Base-by-base conservation (phyloP, 2,797 vertebrate species). In the Melanotaenia pygmaea region DNA sequence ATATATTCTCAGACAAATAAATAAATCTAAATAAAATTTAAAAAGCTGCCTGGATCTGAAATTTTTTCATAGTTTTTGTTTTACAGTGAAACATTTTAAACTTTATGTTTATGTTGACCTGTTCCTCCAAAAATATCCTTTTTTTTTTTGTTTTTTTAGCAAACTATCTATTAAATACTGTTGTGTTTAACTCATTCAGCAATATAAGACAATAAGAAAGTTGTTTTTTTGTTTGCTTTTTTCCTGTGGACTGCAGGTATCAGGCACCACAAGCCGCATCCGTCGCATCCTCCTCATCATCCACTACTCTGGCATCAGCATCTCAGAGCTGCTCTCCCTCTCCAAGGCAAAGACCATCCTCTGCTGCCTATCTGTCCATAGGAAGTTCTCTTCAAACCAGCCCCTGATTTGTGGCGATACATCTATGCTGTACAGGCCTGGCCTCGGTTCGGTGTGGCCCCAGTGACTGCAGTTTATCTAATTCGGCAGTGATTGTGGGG, bases 231-330 rank as follows among this genome's bases (percentile, higher is more conserved):
- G 28, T 28, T 32, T 32, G 28, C 59, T 38, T 70, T 59, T 32
- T 64, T 60, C 35, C 32, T 24, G 24, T 63, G n/a, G 8, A 51
- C 45, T 63, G 28, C 86, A 95, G 94, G 91, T 94, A 93, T 85
- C 93, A 94, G 69, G 85, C 92, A 35, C 86, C 94, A 20, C 95
- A 94, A 92, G 91, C 92, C 40, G 92, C 96, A 2, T 92, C 94
- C 56, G 83, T 96, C 75, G 81, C 94, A 0, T 92, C 96, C n/a
- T 96, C 97, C 7, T 81, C 94, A 51, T 94, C 96, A 20, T 95
- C 95, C 59, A 93, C 89, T 64, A 90, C 94, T n/a, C 85, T 96
- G 73, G 81, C 90, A 65, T 90, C 95, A 34, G 88, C 89, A 76
- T 84, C 93, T 83, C 92, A 94, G 26, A 84, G 77, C 18, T 68